Percentiles rank a stretch among this genome's conserved stretches.
Evolutionary conservation across 2,888 invertebrate species (phyloP).

Genomic region (Villa cingulata): DNA sequence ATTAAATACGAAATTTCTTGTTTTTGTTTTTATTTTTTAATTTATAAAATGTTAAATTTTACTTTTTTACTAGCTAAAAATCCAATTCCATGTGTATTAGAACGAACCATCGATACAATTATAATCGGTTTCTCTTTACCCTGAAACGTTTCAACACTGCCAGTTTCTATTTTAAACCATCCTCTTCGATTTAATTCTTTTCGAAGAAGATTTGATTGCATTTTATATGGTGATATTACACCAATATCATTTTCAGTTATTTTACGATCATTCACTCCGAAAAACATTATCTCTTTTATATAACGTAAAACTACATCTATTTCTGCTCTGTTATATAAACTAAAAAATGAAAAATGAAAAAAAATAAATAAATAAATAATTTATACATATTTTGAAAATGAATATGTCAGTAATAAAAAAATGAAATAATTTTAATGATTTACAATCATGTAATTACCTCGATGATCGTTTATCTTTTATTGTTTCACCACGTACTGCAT

Average conservation of each 20-base stretch:
- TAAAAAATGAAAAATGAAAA: slow-evolving; percentile 25
- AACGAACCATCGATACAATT: slow-evolving; percentile 68
- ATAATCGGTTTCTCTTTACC: slow-evolving; percentile 73
- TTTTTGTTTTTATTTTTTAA: too few relatives aligned
- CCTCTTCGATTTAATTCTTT: slow-evolving; percentile 24
- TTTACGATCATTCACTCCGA: slow-evolving; percentile 36
- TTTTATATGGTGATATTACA: slow-evolving; percentile 45
- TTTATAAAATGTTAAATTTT: slow-evolving; percentile 10
- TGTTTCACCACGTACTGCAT: slow-evolving; percentile 43
- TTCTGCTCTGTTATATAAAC: slow-evolving; percentile 47
- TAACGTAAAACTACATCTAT: slow-evolving; percentile 44
- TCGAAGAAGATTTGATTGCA: slow-evolving; percentile 32
- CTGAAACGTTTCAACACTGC: slow-evolving; percentile 79
- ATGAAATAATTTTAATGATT: neutral
- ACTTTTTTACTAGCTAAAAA: slow-evolving; percentile 28
- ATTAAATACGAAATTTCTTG: too few relatives aligned
- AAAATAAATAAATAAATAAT: too few relatives aligned
- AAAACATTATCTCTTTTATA: slow-evolving; percentile 39
- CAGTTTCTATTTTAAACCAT: slow-evolving; percentile 46
- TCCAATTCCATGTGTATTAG: slow-evolving; percentile 27
- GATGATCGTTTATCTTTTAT: slow-evolving; percentile 36
- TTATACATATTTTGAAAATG: too few relatives aligned
- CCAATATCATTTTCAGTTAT: slow-evolving; percentile 41
- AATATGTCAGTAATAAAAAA: too few relatives aligned
- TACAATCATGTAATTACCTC: slow-evolving; percentile 27